Conservation (phyloP, 1,140 invertebrate genomes). For the Hycleus cichorii region DNA sequence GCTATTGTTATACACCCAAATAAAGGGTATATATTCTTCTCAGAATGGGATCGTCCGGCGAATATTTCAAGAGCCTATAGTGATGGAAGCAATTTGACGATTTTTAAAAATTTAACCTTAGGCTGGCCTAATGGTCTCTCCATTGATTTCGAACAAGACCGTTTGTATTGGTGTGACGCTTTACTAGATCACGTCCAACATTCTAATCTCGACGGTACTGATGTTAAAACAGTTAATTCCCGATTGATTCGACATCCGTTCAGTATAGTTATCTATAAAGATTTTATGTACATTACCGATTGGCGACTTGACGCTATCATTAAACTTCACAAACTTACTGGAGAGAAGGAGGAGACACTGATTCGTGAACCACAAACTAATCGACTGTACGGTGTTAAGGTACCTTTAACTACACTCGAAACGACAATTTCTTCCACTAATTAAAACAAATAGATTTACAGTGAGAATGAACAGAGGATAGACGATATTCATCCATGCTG, state of each 20-base stretch:
- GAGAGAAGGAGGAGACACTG: constrained; percentile 76
- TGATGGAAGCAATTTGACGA: constrained; percentile 77
- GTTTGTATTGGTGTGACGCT: constrained; percentile 94
- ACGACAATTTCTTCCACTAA: neutral
- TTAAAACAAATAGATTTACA: constrained; percentile 53
- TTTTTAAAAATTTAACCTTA: constrained; percentile 87
- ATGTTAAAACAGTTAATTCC: constrained; percentile 86
- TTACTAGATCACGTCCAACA: constrained; percentile 93
- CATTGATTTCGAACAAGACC: constrained; percentile 80
- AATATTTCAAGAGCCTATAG: constrained; percentile 88
- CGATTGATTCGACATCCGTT: constrained; percentile 90
- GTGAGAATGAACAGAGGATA: constrained; percentile 65
- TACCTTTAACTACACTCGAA: neutral
- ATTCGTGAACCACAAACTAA: constrained; percentile 85
- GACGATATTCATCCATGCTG: constrained; percentile 74
- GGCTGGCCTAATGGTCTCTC: constrained; percentile 95
- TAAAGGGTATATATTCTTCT: constrained; percentile 88
- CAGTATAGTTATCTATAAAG: constrained; percentile 86
- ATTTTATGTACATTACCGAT: constrained; percentile 97
- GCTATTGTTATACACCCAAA: constrained; percentile 96
- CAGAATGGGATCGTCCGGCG: constrained; percentile 92
- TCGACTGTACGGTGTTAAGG: constrained; percentile 85
- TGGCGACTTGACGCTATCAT: constrained; percentile 95
- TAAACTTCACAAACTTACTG: constrained; percentile 79
- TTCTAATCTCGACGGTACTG: constrained; percentile 86